Evolutionary conservation across 2,888 invertebrate genomes (phyloP).

Genomic region (Leptinotarsa juncta): DNA sequence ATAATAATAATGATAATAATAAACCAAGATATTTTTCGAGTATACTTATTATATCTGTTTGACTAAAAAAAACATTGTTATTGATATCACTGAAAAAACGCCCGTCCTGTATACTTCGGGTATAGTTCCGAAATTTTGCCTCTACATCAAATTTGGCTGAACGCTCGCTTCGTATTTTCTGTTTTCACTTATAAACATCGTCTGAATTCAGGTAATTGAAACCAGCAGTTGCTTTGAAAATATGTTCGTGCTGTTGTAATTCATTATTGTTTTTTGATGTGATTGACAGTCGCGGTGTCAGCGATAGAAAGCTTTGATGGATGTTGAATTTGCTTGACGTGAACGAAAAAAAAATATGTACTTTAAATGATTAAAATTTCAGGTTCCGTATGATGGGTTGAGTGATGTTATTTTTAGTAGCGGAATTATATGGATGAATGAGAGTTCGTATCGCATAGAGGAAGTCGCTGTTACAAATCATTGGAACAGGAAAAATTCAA

Average conservation of each 20-base stretch:
- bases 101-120: too few species aligned
- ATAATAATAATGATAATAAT: too few species aligned
- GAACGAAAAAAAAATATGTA: constrained; percentile 2
- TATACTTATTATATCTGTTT: too few species aligned
- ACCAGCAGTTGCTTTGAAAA: constrained; percentile 5
- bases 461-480: too few species aligned
- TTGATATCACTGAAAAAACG: too few species aligned
- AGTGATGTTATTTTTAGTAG: neutral
- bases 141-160: neutral
- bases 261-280: constrained; percentile 13
- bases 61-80: too few species aligned
- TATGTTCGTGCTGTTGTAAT: constrained; percentile 1
- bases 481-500: too few species aligned
- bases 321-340: constrained; percentile 1
- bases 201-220: constrained; percentile 16
- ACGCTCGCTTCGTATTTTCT: neutral
- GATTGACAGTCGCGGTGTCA: constrained; percentile 9
- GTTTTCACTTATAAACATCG: neutral
- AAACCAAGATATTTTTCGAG: too few species aligned
- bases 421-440: neutral
- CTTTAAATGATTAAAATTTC: neutral
- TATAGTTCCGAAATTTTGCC: too few species aligned
- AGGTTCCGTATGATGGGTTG: neutral
- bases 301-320: constrained; percentile 7
- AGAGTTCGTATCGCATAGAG: neutral